These are phyloP conservation scores for Cherax destructor DNA, from an alignment of 1,140 invertebrate genomes.

Conservation along the genomic window DNA sequence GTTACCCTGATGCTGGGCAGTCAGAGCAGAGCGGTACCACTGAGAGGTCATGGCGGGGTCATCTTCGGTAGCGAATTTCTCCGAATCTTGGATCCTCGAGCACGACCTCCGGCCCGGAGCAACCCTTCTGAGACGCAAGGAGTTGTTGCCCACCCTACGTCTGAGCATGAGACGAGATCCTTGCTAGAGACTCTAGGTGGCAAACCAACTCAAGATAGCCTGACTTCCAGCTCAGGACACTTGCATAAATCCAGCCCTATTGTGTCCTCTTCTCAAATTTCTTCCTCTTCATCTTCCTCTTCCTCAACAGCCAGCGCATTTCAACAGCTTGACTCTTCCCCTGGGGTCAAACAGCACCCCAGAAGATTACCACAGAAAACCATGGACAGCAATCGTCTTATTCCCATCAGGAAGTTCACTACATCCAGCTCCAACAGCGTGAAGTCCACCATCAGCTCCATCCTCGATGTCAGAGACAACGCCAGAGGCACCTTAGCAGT, in stretches of 20 bases:
- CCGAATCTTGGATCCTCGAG: conserved; percentile 34
- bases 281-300: conserved; percentile 10
- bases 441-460: not conserved
- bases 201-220: too few species aligned
- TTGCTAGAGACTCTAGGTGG: not conserved
- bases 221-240: conserved; percentile 10
- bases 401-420: not conserved
- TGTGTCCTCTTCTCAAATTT: not conserved
- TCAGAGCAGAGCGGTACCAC: conserved; percentile 11
- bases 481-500: not conserved
- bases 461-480: not conserved
- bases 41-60: conserved; percentile 30
- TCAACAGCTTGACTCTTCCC: not conserved
- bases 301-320: not conserved
- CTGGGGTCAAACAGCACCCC: not conserved
- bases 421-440: not conserved
- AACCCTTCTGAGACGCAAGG: not conserved
- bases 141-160: too few species aligned
- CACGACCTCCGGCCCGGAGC: not conserved
- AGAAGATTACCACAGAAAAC: not conserved
- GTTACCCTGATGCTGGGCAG: conserved; percentile 28
- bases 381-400: not conserved
- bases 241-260: conserved; percentile 2
- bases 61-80: conserved; percentile 53
- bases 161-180: not conserved